A percentile compares a stretch with the other conserved stretches of the same genome.
Conservation (phyloP, 1,140 invertebrate species). For the Bombus ignitus region DNA sequence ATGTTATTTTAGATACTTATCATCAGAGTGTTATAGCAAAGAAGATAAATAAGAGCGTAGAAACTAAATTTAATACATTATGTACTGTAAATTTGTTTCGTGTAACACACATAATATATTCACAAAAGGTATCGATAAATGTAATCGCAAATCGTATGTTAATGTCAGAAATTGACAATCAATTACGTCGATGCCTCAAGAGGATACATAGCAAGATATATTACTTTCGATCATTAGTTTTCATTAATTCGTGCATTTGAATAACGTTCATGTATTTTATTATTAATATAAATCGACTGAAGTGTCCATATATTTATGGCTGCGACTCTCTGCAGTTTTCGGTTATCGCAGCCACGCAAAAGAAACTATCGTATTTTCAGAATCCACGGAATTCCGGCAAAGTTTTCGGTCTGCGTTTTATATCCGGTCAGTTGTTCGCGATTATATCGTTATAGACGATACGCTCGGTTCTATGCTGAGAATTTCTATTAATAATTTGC, state of each 20-base stretch:
- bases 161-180: too few species aligned
- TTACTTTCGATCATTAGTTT: not conserved
- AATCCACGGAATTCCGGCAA: slow-evolving; percentile 15
- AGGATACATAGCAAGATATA: too few species aligned
- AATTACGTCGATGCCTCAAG: too few species aligned
- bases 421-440: not conserved
- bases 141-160: too few species aligned
- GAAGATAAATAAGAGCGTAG: too few species aligned
- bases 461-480: not conserved
- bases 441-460: not conserved
- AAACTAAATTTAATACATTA: too few species aligned
- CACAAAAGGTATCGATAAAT: too few species aligned
- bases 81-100: too few species aligned
- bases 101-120: too few species aligned
- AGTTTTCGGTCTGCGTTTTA: slow-evolving; percentile 18
- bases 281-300: not conserved
- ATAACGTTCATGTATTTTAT: not conserved
- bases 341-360: not conserved
- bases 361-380: slow-evolving; percentile 14
- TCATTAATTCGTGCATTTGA: not conserved
- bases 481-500: slow-evolving; percentile 37
- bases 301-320: not conserved
- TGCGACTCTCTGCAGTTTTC: too few species aligned
- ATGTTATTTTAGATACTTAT: too few species aligned
- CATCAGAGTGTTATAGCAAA: too few species aligned